Evolutionary conservation across 2,797 vertebrate genomes (phyloP), one percentile per base, ranked within the genome.

Genomic region (Thunnus albacares): DNA sequence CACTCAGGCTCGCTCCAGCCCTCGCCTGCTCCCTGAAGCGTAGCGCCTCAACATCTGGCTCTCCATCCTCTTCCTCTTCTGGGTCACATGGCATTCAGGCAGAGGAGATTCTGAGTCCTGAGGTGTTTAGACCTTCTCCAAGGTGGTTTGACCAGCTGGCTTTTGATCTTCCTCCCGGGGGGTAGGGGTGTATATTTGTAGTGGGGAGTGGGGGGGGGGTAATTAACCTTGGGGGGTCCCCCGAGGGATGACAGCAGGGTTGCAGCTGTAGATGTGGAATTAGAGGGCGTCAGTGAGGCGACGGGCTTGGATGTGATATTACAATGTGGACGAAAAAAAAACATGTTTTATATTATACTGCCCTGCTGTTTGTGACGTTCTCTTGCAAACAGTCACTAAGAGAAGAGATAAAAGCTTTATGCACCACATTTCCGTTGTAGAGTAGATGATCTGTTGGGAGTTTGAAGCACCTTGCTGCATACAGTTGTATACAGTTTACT

Each of bases 21-120:
- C 35, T 60, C 10, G 26, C 62, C 28, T 4, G 15, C 73, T 80
- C 84, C 89, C 77, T 82, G 80, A 76, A 88, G 90, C 87, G 17
- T 62, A 53, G 59, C 71, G n/a, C 82, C 83, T 83, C 81, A 83
- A 92, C 93, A 94, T 92, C 93, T 94, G 91, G 89, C 85, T 84
- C 87, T 28, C 58, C 70, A 35, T 83, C 83, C 82, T 79, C 61
- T 33, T 59, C 66, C 41, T 81, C 81, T 86, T 93, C 83, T 81
- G 84, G 90, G 87, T 92, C 91, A 90, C 79, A 53, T 89, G 84
- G 71, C 84, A 84, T 75, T 75, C 38, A 69, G 73, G 68, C 77
- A 63, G 67, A 81, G 82, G 79, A 85, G 84, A 77, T 77, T 62
- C 35, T 26, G 58, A 77, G 73, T 83, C 79, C 75, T 47, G 55